Conservation (phyloP, 2,888 invertebrate genomes). For the Scelioninae gen. 1 region DNA sequence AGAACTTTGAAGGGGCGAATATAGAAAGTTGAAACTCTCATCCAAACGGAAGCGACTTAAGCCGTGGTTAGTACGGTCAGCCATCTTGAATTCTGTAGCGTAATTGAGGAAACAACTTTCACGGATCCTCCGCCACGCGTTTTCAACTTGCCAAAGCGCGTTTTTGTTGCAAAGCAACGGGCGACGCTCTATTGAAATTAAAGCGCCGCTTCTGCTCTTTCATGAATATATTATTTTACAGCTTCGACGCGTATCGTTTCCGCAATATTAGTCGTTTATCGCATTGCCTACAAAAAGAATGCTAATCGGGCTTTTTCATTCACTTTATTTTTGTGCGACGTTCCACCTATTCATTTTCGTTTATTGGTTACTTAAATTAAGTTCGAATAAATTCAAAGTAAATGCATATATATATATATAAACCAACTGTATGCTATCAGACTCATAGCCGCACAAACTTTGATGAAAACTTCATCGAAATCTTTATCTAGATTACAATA, state of each 20-base stretch:
- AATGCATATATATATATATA: conserved; percentile 48
- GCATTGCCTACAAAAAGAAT: conserved; percentile 43
- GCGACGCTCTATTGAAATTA: conserved; percentile 55
- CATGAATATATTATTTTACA: conserved; percentile 56
- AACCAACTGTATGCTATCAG: conserved; percentile 24
- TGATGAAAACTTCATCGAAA: conserved; percentile 40
- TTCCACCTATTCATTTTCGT: conserved; percentile 29
- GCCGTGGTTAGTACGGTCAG: conserved; percentile 69
- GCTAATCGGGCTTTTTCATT: conserved; percentile 48
- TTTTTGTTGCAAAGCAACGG: conserved; percentile 58
- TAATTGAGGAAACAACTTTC: conserved; percentile 70
- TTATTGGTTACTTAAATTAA: conserved; percentile 47
- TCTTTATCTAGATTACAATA: conserved; percentile 43
- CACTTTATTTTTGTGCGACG: conserved; percentile 27
- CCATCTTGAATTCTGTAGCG: conserved; percentile 70
- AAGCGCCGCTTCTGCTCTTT: conserved; percentile 46
- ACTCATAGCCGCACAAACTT: conserved; percentile 20
- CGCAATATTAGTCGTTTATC: conserved; percentile 49
- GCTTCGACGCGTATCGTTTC: conserved; percentile 43
- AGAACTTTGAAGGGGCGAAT: conserved; percentile 71
- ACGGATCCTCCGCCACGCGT: conserved; percentile 58
- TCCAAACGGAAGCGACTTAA: conserved; percentile 71
- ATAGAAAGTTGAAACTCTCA: conserved; percentile 70
- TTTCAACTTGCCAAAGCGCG: conserved; percentile 56
- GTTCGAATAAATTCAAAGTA: conserved; percentile 37